Evolutionary conservation across 1,140 invertebrate species (phyloP), one percentile per base, ranked within the genome.

Genomic region (Drosophila bocqueti): DNA sequence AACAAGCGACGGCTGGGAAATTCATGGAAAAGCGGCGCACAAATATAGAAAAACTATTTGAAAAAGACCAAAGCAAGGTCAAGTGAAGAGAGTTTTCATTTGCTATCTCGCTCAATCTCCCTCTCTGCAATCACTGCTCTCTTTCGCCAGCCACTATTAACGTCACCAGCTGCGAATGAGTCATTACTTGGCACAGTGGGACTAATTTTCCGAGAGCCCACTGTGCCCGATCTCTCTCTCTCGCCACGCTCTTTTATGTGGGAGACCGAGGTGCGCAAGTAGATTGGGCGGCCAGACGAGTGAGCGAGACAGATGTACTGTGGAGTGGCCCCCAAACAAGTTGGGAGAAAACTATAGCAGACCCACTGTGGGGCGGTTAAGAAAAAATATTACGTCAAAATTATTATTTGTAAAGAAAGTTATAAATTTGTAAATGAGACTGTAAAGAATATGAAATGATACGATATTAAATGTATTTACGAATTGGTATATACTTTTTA

Each of bases 41-140:
- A 79, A 76, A 89, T 81, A 85, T 90, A 81, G 77, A 90, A 87
- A 57, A 76, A 77, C 68, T 79, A 67, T 80, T 84, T 81, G 52
- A 82, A 89, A 84, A 90, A 73, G 85, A 89, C 85, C 85, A 90
- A 79, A 80, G 86, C 85, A 90, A 90, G 86, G 85, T 90, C 82
- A 82, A 76, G 57, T 82, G 46, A 79, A 83, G 59, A 83, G 57
- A 75, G 69, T 57, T 21, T 43, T 49, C 24, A 26, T 29, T 10
- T 10, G 4, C 15, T 10, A 49, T 43, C 40, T 11, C 47, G 38
- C 34, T 31, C 18, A 34, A 43, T 47, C 10, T 16, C 26, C 45
- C 34, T 54, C 38, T 52, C 54, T 13, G n/a, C 26, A 60, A 18
- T 26, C 42, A 15, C 31, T 8, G 31, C 65, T 59, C 78, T 69